Conservation (phyloP, 2,888 invertebrate species). For the Galeruca laticollis region DNA sequence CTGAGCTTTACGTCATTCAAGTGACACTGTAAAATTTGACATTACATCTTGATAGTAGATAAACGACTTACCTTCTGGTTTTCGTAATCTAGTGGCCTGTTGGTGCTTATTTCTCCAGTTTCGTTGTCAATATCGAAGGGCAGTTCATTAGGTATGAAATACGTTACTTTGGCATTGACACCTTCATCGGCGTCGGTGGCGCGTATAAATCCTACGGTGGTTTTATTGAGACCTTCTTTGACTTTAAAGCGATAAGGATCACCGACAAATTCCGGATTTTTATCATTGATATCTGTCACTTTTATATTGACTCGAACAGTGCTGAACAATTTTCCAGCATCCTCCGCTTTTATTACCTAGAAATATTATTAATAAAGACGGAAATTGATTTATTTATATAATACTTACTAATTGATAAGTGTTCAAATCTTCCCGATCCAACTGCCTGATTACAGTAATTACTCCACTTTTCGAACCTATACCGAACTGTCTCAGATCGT, state of each 20-base stretch:
- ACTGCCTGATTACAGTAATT: conserved; percentile 84
- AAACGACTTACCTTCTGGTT: conserved; percentile 75
- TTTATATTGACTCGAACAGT: conserved; percentile 89
- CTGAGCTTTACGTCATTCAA: too few species aligned
- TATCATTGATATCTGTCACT: conserved; percentile 92
- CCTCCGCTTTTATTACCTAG: conserved; percentile 86
- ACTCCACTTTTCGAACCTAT: conserved; percentile 90
- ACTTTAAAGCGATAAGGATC: conserved; percentile 86
- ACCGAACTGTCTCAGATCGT: conserved; percentile 88
- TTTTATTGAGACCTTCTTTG: conserved; percentile 72
- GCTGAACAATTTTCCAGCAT: conserved; percentile 84
- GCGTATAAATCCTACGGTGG: conserved; percentile 74
- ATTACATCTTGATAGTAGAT: too few species aligned
- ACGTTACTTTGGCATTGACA: conserved; percentile 84
- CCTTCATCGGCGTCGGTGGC: conserved; percentile 90
- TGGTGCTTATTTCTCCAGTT: conserved; percentile 84
- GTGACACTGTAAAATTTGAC: too few species aligned
- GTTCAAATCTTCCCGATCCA: conserved; percentile 91
- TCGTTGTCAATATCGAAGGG: conserved; percentile 84
- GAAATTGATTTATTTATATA: neutral
- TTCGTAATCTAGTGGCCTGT: conserved; percentile 84
- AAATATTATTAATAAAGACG: conserved; percentile 44
- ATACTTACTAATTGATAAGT: conserved; percentile 83
- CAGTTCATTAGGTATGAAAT: conserved; percentile 81
- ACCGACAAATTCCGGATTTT: conserved; percentile 89